These are phyloP conservation scores for Drosophila nannoptera DNA, from an alignment of 1,140 invertebrate species.

Conservation along the genomic window DNA sequence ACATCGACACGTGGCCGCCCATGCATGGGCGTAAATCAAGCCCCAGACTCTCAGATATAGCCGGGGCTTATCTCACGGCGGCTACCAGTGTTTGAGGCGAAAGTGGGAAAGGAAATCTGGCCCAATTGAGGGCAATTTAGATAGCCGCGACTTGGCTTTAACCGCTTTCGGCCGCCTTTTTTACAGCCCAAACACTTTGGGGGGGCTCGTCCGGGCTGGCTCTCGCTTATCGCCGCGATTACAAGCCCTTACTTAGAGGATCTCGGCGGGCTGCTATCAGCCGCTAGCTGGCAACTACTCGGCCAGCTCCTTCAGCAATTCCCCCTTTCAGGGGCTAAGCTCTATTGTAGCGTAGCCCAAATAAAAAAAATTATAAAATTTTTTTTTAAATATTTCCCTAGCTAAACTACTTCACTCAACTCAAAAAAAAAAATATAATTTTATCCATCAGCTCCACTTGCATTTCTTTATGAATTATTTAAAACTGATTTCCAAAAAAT, in stretches of 20 bases:
- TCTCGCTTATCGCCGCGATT: slow-evolving; percentile 29
- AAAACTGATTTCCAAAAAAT: no score
- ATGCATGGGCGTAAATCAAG: background rate
- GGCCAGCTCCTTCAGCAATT: background rate
- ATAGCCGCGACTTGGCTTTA: slow-evolving; percentile 18
- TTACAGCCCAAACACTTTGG: slow-evolving; percentile 2
- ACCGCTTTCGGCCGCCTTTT: slow-evolving; percentile 11
- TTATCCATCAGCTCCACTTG: no score
- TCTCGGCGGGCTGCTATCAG: no score
- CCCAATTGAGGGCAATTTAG: slow-evolving; percentile 1
- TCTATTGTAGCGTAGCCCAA: slow-evolving; percentile 24
- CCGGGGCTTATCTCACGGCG: slow-evolving; percentile 42
- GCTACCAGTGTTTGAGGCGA: slow-evolving; percentile 19
- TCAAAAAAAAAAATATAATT: background rate
- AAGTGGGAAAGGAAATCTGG: slow-evolving; percentile 21
- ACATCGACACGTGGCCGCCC: slow-evolving; percentile 8
- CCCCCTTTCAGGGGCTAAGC: background rate
- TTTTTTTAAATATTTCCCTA: slow-evolving; percentile 5
- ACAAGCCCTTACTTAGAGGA: background rate
- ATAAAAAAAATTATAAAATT: background rate
- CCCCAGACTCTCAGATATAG: slow-evolving; percentile 35
- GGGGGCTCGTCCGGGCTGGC: slow-evolving; percentile 59
- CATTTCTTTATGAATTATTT: no score
- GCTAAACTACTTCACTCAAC: background rate
- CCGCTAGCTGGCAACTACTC: no score